A percentile compares a stretch with the other conserved stretches of the same genome.
Conservation (phyloP, 2,113 vertebrate species). For the Microtus pennsylvanicus region DNA sequence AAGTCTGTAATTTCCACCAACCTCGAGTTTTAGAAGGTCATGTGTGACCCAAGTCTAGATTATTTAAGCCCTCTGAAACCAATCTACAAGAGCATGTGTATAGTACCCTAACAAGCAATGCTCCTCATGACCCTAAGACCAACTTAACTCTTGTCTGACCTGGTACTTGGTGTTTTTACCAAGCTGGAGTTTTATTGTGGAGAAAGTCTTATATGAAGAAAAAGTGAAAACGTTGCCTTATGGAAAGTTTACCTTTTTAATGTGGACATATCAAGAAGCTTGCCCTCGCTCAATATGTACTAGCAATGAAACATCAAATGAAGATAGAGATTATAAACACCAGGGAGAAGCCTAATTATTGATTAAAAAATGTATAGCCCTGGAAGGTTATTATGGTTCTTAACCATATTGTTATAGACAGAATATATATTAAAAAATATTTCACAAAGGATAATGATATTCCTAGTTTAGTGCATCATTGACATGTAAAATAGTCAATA, state of each 20-base stretch:
- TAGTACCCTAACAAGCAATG: conserved; percentile 3
- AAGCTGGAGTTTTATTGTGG: neutral
- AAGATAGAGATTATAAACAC: conserved; percentile 45
- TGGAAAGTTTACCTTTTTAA: conserved; percentile 12
- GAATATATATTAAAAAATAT: conserved; percentile 19
- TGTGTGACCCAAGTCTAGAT: neutral
- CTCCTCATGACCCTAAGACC: neutral
- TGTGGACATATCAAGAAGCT: conserved; percentile 20
- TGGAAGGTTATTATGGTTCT: conserved; percentile 5
- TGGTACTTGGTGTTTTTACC: conserved; percentile 3
- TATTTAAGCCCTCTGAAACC: neutral
- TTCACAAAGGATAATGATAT: conserved; percentile 19
- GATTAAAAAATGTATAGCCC: conserved; percentile 22
- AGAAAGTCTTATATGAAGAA: conserved; percentile 1
- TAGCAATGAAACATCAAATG: conserved; percentile 4
- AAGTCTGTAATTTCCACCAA: neutral
- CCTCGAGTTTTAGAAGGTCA: neutral
- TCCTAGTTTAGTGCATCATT: conserved; percentile 14
- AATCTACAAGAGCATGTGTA: neutral
- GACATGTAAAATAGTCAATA: neutral
- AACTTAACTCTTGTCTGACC: neutral
- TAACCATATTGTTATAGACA: neutral
- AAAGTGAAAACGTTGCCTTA: conserved; percentile 38
- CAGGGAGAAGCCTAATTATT: neutral
- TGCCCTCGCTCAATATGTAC: conserved; percentile 5